Conservation (phyloP, 1,140 invertebrate species). For the Semibalanus balanoides region DNA sequence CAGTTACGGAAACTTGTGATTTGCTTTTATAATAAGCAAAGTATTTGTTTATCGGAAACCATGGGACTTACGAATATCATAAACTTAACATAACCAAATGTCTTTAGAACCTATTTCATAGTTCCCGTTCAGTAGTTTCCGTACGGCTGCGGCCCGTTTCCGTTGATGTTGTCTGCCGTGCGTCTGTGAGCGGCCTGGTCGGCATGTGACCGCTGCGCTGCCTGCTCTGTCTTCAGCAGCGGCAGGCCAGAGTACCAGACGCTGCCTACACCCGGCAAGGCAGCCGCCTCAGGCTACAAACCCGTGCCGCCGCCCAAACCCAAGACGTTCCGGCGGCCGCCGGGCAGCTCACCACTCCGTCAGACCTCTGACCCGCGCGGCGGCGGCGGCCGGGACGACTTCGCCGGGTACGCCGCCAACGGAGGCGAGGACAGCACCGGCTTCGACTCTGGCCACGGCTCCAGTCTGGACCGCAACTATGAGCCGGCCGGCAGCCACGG, state of each 20-base stretch:
- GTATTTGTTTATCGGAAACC: no score
- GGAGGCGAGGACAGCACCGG: slow-evolving; percentile 26
- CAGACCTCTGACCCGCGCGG: slow-evolving; percentile 16
- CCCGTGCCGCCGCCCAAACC: slow-evolving; percentile 81
- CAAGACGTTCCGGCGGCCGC: slow-evolving; percentile 51
- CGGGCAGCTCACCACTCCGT: slow-evolving; percentile 12
- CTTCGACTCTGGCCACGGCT: slow-evolving; percentile 36
- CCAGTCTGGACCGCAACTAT: slow-evolving; percentile 33
- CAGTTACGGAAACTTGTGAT: no score
- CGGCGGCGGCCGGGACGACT: slow-evolving; percentile 17
- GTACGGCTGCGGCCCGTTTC: neutral
- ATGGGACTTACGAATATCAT: no score
- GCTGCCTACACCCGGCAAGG: slow-evolving; percentile 30
- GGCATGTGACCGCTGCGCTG: no score
- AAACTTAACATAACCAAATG: no score
- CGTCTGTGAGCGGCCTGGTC: no score
- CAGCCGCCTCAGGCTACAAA: slow-evolving; percentile 49
- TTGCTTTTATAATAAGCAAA: no score
- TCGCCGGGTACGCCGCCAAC: slow-evolving; percentile 20
- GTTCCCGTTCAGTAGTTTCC: no score
- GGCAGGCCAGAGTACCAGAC: slow-evolving; percentile 27
- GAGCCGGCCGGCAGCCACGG: slow-evolving; percentile 19
- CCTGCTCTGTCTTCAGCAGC: neutral
- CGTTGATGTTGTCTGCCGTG: neutral
- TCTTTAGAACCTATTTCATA: no score